Conservation (phyloP, 2,888 invertebrate species). For the Tyria jacobaeae region DNA sequence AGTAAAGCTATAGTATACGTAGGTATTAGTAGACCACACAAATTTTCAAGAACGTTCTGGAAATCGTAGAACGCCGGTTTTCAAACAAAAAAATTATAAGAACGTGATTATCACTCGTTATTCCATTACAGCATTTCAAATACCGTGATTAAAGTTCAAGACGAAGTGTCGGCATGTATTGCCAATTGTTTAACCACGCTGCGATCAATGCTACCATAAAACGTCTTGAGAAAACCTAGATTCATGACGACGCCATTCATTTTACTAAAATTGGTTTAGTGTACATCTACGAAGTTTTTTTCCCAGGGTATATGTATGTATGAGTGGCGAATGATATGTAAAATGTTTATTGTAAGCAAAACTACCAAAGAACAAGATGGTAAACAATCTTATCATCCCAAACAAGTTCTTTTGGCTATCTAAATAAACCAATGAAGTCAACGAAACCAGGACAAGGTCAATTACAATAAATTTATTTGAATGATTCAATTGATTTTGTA, state of each 20-base stretch:
- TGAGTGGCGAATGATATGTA: too few relatives aligned
- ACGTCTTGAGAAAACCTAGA: neutral
- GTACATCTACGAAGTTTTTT: too few relatives aligned
- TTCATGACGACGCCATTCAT: neutral
- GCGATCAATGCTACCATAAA: neutral
- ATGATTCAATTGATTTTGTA: conserved; percentile 27
- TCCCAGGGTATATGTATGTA: too few relatives aligned
- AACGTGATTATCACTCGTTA: too few relatives aligned
- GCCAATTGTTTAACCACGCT: neutral
- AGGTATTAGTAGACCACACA: neutral
- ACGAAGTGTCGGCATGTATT: neutral
- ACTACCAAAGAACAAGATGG: conserved; percentile 29
- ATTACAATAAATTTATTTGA: conserved; percentile 26
- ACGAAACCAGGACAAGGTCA: conserved; percentile 44
- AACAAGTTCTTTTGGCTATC: conserved; percentile 26
- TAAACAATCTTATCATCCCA: conserved; percentile 35
- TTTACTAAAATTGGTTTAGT: too few relatives aligned
- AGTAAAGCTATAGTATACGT: neutral
- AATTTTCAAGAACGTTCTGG: neutral
- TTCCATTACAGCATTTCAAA: too few relatives aligned
- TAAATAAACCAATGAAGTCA: conserved; percentile 1
- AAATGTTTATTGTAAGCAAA: conserved; percentile 30
- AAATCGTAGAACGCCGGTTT: neutral
- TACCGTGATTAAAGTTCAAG: neutral
- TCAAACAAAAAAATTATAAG: neutral